Evolutionary conservation across 2,797 vertebrate species (phyloP).

Genomic region (Macropus fuliginosus): DNA sequence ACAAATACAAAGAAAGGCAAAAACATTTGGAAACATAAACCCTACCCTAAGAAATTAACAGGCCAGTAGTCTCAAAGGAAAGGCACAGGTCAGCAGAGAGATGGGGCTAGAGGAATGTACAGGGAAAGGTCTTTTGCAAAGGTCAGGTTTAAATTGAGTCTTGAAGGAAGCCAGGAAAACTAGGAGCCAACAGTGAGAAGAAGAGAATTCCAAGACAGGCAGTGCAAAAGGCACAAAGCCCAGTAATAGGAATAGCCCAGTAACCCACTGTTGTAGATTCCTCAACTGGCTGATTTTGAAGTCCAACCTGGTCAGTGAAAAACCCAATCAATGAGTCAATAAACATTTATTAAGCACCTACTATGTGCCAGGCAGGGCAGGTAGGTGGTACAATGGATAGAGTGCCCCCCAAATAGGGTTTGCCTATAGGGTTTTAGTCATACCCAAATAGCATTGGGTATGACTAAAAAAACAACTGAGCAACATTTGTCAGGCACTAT

Average conservation of each 20-base stretch:
- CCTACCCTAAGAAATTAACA: background rate
- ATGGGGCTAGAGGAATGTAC: background rate
- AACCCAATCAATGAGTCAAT: background rate
- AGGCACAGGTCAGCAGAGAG: background rate
- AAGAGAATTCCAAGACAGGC: background rate
- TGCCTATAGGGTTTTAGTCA: too few relatives aligned
- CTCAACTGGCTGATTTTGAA: background rate
- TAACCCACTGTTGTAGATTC: background rate
- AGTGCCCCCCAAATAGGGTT: background rate
- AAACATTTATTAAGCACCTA: background rate
- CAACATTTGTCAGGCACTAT: background rate
- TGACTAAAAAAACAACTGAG: background rate
- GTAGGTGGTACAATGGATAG: background rate
- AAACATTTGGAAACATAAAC: too few relatives aligned
- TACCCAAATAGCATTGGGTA: too few relatives aligned
- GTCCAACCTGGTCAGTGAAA: background rate
- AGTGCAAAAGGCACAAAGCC: too few relatives aligned
- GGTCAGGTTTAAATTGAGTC: background rate
- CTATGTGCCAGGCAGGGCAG: background rate
- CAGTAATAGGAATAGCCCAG: background rate
- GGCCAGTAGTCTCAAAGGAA: background rate
- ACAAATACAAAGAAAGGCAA: background rate
- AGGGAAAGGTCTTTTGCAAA: background rate
- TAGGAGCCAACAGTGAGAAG: background rate
- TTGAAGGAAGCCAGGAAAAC: background rate